phyloP scores from a whole-genome alignment of 2,797 vertebrate species.

The Natrix natrix region DNA sequence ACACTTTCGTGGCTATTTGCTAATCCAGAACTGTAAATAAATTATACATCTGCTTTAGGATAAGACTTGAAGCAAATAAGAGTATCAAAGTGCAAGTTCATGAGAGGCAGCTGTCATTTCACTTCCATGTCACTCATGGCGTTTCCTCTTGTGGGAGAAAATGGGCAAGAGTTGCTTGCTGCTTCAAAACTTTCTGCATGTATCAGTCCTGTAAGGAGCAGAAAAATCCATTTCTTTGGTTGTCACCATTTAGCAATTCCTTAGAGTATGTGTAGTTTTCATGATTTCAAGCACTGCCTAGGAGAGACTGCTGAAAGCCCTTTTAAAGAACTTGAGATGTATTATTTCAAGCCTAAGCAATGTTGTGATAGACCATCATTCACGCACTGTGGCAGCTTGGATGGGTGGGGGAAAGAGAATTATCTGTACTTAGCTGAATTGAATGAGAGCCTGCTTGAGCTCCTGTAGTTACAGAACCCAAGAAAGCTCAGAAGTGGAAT shows the following conservation, averaged over 20 bases:
- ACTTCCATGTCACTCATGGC: background rate
- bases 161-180: background rate
- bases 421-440: background rate
- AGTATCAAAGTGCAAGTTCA: background rate
- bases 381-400: background rate
- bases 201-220: background rate
- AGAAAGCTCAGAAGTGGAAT: conserved; percentile 2
- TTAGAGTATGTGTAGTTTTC: background rate
- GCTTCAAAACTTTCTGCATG: background rate
- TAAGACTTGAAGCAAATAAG: background rate
- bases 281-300: rapidly evolving
- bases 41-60: background rate
- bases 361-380: background rate
- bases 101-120: background rate
- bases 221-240: background rate
- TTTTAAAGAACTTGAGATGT: rapidly evolving
- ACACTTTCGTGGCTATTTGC: background rate
- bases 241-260: background rate
- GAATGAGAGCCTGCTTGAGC: background rate
- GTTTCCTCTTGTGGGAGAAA: background rate
- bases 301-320: background rate
- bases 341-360: background rate
- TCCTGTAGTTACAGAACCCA: background rate
- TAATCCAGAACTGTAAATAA: background rate
- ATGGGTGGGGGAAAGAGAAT: conserved; percentile 11